Percentiles rank a stretch among this genome's conserved stretches.
Evolutionary conservation across 2,888 invertebrate genomes (phyloP).

Genomic region (Euproctis similis): DNA sequence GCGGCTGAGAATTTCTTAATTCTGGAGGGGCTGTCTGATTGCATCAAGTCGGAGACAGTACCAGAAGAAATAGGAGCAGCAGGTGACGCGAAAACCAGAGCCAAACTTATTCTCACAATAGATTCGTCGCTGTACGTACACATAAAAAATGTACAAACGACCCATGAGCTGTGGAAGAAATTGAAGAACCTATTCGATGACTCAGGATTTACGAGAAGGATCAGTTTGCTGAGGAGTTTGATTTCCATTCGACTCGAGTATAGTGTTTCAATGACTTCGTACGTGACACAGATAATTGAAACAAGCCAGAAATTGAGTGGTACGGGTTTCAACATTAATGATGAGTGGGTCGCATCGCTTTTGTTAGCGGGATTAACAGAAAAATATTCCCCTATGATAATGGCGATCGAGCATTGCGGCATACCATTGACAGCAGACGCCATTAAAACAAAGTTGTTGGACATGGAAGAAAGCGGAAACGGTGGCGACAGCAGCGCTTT

Average conservation of each 20-base stretch:
- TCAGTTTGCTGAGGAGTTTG: conserved; percentile 1
- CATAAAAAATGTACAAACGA: not conserved
- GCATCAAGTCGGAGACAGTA: not conserved
- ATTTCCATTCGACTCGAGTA: conserved; percentile 1
- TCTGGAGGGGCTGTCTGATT: conserved; percentile 1
- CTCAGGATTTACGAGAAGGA: conserved; percentile 3
- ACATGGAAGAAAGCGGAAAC: not conserved
- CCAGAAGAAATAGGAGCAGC: not conserved
- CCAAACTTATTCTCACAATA: not conserved
- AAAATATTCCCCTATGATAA: conserved; percentile 4
- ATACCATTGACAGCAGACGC: conserved; percentile 4
- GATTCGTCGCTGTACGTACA: not conserved
- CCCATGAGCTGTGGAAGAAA: not conserved
- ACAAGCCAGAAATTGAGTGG: conserved; percentile 9
- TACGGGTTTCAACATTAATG: conserved; percentile 8
- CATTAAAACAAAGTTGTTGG: conserved; percentile 5
- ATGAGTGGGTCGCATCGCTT: conserved; percentile 9
- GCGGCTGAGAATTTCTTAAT: conserved; percentile 5
- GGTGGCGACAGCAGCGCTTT: not conserved
- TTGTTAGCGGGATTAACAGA: conserved; percentile 10
- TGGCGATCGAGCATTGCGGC: conserved; percentile 5
- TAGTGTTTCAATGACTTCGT: not conserved
- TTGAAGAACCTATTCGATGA: conserved; percentile 2
- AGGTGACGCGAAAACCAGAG: not conserved
- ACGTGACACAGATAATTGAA: conserved; percentile 3